Conservation (phyloP, 2,113 vertebrate species). For the Halcyon malimbica region DNA sequence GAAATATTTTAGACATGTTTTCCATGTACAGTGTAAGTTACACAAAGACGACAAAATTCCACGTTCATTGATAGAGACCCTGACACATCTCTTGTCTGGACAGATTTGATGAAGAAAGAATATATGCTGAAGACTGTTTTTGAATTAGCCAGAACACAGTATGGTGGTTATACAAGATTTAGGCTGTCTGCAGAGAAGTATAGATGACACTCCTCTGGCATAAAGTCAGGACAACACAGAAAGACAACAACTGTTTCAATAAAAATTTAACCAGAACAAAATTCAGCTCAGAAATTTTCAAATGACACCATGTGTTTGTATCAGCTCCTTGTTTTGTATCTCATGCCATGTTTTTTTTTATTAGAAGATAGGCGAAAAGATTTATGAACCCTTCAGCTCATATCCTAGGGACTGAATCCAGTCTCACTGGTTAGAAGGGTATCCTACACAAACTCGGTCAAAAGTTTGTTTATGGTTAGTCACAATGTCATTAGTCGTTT, state of each 20-base stretch:
- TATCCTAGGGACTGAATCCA: background rate
- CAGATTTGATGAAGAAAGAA: conserved; percentile 2
- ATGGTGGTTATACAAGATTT: conserved; percentile 15
- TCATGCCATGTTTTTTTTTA: background rate
- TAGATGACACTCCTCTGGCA: conserved; percentile 22
- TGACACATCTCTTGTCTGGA: background rate
- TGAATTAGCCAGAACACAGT: background rate
- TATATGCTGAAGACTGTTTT: background rate
- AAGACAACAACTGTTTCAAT: conserved; percentile 17
- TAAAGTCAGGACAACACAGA: conserved; percentile 8
- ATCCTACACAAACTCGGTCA: background rate
- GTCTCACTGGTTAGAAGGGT: background rate
- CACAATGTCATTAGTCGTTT: background rate
- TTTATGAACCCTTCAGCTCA: background rate
- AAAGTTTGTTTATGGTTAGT: background rate
- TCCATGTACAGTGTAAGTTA: background rate
- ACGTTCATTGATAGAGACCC: background rate
- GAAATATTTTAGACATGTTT: background rate
- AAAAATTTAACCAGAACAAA: conserved; percentile 31
- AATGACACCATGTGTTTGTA: background rate
- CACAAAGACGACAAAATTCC: background rate
- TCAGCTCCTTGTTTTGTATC: background rate
- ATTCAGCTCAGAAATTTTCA: background rate
- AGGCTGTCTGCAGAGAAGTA: background rate
- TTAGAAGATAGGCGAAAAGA: background rate